A percentile compares a stretch with the other conserved stretches of the same genome.
phyloP scores from a whole-genome alignment of 2,888 invertebrate genomes.

The Drosophila mimica region DNA sequence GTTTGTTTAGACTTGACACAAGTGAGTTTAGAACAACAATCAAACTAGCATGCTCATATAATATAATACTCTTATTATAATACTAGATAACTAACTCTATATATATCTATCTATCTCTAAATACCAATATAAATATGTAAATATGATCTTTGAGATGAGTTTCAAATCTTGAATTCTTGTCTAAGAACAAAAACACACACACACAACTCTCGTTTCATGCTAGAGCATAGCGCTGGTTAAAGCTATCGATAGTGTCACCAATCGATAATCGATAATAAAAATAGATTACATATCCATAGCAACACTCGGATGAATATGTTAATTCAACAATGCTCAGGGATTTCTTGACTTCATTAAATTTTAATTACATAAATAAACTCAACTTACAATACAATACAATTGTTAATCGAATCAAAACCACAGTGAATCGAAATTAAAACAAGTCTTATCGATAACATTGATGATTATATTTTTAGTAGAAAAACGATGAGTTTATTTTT shows the following conservation, averaged over 20 bases:
- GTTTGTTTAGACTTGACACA: slow-evolving; percentile 79
- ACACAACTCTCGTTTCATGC: background rate
- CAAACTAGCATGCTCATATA: slow-evolving; percentile 49
- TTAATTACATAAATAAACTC: background rate
- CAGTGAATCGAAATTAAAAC: background rate
- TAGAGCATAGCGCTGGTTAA: background rate
- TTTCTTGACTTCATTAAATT: background rate
- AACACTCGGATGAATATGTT: background rate
- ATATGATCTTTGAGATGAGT: background rate
- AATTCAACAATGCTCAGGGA: background rate
- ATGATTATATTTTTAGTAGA: too few species aligned
- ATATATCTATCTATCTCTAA: background rate
- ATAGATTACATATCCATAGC: background rate
- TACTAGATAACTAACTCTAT: slow-evolving; percentile 1
- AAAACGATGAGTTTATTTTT: background rate
- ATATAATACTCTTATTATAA: slow-evolving; percentile 1
- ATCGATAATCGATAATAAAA: slow-evolving; percentile 4
- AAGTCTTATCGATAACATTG: background rate
- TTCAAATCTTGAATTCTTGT: slow-evolving; percentile 10
- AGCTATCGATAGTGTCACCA: slow-evolving; percentile 8
- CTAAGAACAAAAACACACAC: slow-evolving; percentile 5
- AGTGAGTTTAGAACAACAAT: slow-evolving; percentile 67
- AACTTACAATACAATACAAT: background rate
- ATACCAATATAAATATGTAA: background rate
- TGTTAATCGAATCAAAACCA: background rate